phyloP scores from a whole-genome alignment of 2,797 vertebrate genomes.

The Propithecus perrieri region DNA sequence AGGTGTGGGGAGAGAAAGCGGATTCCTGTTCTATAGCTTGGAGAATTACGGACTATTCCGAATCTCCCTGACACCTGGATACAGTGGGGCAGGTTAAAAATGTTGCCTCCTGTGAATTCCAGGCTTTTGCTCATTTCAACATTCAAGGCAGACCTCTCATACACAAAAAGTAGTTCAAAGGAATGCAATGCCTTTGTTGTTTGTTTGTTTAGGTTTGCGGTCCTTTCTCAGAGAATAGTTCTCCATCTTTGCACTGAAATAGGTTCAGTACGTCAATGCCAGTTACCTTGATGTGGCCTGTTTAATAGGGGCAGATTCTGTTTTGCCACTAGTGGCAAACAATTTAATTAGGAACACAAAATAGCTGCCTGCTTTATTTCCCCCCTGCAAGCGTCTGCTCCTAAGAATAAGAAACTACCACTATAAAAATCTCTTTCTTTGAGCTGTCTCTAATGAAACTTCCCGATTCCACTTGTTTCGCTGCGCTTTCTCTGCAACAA shows the following conservation, averaged over 20 bases:
- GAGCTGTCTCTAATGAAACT: constrained; percentile 63
- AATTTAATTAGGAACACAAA: constrained; percentile 69
- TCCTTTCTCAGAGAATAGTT: not conserved
- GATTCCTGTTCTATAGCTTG: not conserved
- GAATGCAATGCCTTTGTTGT: not conserved
- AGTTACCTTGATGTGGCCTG: constrained; percentile 46
- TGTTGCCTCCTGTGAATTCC: constrained; percentile 26
- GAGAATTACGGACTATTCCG: not conserved
- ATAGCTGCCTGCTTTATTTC: constrained; percentile 45
- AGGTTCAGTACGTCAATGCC: not conserved
- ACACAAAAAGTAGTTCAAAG: not conserved
- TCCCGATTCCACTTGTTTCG: constrained; percentile 71
- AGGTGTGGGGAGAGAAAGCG: not conserved
- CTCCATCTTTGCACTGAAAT: constrained; percentile 50
- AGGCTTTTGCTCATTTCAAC: not conserved
- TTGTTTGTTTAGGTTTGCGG: not conserved
- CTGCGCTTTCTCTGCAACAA: constrained; percentile 64
- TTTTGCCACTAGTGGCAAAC: constrained; percentile 63
- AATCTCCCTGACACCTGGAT: constrained; percentile 21
- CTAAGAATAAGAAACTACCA: constrained; percentile 49
- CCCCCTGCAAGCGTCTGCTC: constrained; percentile 36
- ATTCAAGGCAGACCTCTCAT: constrained; percentile 42
- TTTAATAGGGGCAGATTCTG: not conserved
- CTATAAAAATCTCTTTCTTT: constrained; percentile 65
- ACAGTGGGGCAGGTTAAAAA: constrained; percentile 13